phyloP scores from a whole-genome alignment of 2,113 vertebrate species.

The Piaya cayana region DNA sequence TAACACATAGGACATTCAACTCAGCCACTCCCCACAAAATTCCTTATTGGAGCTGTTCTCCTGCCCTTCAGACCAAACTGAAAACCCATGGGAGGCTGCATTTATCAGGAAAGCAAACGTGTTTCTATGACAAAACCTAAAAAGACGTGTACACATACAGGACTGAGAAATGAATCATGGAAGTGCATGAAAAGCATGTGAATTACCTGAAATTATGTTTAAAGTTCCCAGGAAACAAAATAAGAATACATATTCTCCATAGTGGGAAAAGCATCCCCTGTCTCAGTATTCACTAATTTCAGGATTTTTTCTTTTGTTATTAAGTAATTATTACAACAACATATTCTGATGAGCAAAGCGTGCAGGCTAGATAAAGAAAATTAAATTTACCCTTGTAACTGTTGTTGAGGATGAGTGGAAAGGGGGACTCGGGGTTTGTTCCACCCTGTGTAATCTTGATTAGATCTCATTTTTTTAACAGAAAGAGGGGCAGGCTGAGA shows the following conservation, averaged over 20 bases:
- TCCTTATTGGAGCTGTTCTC: background rate
- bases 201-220: background rate
- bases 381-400: constrained; percentile 88
- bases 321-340: background rate
- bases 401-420: constrained; percentile 86
- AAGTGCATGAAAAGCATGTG: background rate
- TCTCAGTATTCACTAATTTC: background rate
- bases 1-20: background rate
- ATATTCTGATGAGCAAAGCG: background rate
- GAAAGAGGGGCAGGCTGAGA: constrained; percentile 90
- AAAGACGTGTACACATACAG: background rate
- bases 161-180: background rate
- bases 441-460: constrained; percentile 94
- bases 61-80: background rate
- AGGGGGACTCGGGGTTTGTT: constrained; percentile 89
- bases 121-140: background rate
- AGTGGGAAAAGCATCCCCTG: background rate
- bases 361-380: background rate
- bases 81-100: background rate
- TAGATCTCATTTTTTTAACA: constrained; percentile 90
- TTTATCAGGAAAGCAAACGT: background rate
- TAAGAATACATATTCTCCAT: background rate
- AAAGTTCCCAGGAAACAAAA: background rate
- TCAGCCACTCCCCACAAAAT: background rate
- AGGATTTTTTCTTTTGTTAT: background rate